These are phyloP conservation scores for Cotesia vestalis DNA, from an alignment of 1,140 invertebrate genomes.

Conservation along the genomic window DNA sequence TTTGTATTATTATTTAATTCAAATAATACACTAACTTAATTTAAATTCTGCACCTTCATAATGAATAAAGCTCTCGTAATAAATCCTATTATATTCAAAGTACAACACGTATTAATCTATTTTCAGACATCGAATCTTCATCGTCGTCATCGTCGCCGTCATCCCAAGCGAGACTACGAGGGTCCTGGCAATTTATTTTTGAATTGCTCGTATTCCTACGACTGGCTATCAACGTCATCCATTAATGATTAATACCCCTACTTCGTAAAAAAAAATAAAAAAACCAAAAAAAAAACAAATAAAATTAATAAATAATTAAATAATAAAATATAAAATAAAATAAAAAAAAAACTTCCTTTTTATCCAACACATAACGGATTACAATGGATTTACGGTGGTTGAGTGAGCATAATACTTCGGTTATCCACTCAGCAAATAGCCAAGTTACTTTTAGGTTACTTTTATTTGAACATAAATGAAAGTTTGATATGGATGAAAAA, in stretches of 20 bases:
- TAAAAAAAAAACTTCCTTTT: conserved; percentile 30
- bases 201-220: conserved; percentile 48
- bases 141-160: conserved; percentile 9
- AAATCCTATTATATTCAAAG: neutral
- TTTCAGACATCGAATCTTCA: conserved; percentile 52
- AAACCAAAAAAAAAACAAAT: conserved; percentile 16
- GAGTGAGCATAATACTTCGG: conserved; percentile 5
- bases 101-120: conserved; percentile 23
- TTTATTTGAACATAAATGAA: conserved; percentile 11
- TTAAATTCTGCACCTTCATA: too few relatives aligned
- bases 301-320: conserved; percentile 1
- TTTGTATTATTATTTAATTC: too few relatives aligned
- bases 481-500: neutral
- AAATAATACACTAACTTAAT: too few relatives aligned
- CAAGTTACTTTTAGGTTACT: neutral
- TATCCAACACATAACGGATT: too few relatives aligned
- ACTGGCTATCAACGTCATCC: conserved; percentile 46
- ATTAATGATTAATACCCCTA: conserved; percentile 19
- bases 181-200: conserved; percentile 42
- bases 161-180: conserved; percentile 30
- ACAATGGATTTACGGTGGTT: conserved; percentile 6
- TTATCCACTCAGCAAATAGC: conserved; percentile 42
- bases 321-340: too few relatives aligned
- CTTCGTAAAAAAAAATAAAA: neutral
- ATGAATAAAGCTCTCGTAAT: too few relatives aligned